Percentiles rank a stretch among this genome's conserved stretches.
Evolutionary conservation across 2,888 invertebrate species (phyloP).

Genomic region (Serripes groenlandicus): DNA sequence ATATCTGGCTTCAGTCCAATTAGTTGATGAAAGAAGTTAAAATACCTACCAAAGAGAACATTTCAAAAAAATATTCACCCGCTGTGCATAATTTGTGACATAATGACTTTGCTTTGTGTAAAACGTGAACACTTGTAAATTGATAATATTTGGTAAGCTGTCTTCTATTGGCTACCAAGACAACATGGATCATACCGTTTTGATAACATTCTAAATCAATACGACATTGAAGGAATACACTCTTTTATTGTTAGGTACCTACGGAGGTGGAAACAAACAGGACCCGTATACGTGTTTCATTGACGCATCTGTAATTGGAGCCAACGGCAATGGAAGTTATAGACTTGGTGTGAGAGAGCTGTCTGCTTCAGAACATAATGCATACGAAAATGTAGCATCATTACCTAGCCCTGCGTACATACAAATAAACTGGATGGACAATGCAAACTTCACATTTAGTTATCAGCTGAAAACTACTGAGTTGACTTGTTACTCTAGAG

Average conservation of each 20-base stretch:
- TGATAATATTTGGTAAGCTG: no score
- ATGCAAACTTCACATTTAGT: slow-evolving; percentile 81
- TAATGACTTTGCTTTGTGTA: no score
- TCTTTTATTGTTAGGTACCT: neutral
- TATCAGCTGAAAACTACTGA: slow-evolving; percentile 84
- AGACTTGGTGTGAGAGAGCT: slow-evolving; percentile 84
- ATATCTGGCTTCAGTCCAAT: no score
- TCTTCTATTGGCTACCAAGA: no score
- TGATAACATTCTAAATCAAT: no score
- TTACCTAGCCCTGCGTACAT: slow-evolving; percentile 59
- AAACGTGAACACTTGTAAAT: no score
- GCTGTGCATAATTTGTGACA: no score
- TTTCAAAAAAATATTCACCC: no score
- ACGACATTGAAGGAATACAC: no score
- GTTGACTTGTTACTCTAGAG: slow-evolving; percentile 85
- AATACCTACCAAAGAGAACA: no score
- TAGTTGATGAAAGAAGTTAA: no score
- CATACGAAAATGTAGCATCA: slow-evolving; percentile 71
- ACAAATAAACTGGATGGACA: slow-evolving; percentile 74
- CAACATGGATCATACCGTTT: no score
- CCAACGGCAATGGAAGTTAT: slow-evolving; percentile 78
- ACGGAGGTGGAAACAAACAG: neutral
- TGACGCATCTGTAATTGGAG: slow-evolving; percentile 68
- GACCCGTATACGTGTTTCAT: slow-evolving; percentile 79
- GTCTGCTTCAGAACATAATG: slow-evolving; percentile 71